Conservation (phyloP, 2,797 vertebrate genomes). For the Lerista edwardsae region DNA sequence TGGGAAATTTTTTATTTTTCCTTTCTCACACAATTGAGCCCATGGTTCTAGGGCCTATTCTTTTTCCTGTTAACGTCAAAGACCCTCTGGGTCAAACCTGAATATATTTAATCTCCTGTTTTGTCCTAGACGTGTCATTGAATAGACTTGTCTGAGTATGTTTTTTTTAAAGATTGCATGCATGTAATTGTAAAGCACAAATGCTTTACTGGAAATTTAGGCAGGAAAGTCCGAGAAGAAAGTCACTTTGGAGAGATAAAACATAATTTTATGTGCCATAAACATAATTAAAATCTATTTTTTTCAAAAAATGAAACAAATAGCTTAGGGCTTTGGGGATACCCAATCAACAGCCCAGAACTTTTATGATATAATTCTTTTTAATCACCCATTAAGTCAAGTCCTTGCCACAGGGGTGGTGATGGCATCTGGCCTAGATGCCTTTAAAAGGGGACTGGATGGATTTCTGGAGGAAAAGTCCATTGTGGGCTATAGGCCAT, state of each 20-base stretch:
- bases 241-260: constrained; percentile 23
- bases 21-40: background rate
- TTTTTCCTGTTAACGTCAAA: background rate
- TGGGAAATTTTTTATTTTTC: background rate
- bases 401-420: constrained; percentile 2
- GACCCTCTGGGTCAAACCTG: background rate
- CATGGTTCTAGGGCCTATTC: background rate
- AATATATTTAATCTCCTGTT: background rate
- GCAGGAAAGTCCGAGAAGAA: constrained; percentile 24
- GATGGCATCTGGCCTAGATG: background rate
- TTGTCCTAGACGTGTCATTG: background rate
- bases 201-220: constrained; percentile 33
- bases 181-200: constrained; percentile 19
- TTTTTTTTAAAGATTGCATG: background rate
- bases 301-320: constrained; percentile 25
- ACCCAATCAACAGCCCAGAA: constrained; percentile 40
- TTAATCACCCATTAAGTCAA: constrained; percentile 44
- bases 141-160: background rate
- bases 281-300: constrained; percentile 36
- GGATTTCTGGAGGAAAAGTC: no score
- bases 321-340: constrained; percentile 29
- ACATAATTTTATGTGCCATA: constrained; percentile 11
- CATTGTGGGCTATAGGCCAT: no score
- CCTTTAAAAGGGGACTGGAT: no score
- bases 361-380: constrained; percentile 40